Conservation (phyloP, 2,113 vertebrate genomes). For the Callipepla californica region DNA sequence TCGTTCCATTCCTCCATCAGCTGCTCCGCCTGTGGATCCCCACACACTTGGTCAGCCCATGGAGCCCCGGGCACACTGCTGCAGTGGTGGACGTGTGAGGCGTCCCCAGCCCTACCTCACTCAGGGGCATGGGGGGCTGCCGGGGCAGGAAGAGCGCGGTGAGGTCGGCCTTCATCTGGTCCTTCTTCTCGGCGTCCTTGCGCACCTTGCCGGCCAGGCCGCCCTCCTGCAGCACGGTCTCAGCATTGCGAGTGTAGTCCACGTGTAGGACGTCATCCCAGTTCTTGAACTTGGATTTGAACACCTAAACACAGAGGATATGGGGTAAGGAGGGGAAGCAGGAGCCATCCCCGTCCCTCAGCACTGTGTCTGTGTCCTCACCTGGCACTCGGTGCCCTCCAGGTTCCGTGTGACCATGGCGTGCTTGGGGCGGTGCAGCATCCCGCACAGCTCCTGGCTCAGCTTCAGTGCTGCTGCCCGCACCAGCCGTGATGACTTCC, state of each 20-base stretch:
- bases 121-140: conserved; percentile 91
- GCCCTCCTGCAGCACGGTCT: conserved; percentile 83
- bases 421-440: conserved; percentile 96
- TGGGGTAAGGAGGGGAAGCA: background rate
- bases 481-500: conserved; percentile 93
- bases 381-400: conserved; percentile 96
- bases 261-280: conserved; percentile 97
- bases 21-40: conserved; percentile 86
- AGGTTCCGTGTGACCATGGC: conserved; percentile 92
- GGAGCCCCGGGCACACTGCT: rapidly evolving
- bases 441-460: conserved; percentile 95
- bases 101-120: conserved; percentile 80
- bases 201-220: conserved; percentile 91
- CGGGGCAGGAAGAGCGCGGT: conserved; percentile 94
- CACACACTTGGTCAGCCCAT: rapidly evolving
- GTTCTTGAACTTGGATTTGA: conserved; percentile 98
- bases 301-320: conserved; percentile 79
- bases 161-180: conserved; percentile 97
- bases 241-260: conserved; percentile 95
- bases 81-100: rapidly evolving
- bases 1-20: conserved; percentile 99
- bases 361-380: conserved; percentile 36
- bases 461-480: conserved; percentile 94
- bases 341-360: background rate
- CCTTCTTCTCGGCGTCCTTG: conserved; percentile 91